Evolutionary conservation across 2,113 vertebrate genomes (phyloP).

Genomic region (Embiotoca jacksoni): DNA sequence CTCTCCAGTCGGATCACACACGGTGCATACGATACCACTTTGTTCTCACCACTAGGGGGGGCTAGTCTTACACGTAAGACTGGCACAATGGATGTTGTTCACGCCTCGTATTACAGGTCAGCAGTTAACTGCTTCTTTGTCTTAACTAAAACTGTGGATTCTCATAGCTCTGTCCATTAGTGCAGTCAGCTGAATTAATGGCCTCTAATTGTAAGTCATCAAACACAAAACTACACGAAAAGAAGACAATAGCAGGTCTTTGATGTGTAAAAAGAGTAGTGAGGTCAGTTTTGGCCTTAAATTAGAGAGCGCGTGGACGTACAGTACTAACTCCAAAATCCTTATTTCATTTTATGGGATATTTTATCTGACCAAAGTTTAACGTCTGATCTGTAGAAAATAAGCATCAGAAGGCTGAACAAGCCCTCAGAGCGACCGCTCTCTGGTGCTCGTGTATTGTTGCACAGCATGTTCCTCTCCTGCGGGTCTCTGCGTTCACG

Average conservation of each 20-base stretch:
- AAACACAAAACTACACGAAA: not conserved
- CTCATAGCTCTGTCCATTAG: not conserved
- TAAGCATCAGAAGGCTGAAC: not conserved
- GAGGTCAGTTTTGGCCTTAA: not conserved
- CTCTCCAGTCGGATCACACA: not conserved
- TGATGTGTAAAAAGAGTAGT: not conserved
- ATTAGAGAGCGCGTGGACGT: not conserved
- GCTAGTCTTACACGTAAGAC: slow-evolving; percentile 5
- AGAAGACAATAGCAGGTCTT: not conserved
- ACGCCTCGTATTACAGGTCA: not conserved
- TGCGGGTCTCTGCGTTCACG: slow-evolving; percentile 56
- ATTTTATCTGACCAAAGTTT: not conserved
- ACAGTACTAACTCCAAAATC: not conserved
- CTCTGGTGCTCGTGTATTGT: slow-evolving; percentile 11
- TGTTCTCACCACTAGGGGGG: slow-evolving; percentile 56
- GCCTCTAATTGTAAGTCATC: slow-evolving; percentile 2
- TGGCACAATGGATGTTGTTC: not conserved
- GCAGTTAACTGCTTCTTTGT: not conserved
- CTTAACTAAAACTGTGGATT: not conserved
- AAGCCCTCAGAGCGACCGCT: not conserved
- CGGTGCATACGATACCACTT: not conserved
- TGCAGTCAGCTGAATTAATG: not conserved
- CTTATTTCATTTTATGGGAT: not conserved
- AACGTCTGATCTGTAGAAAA: not conserved
- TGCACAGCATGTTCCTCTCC: slow-evolving; percentile 29